phyloP scores from a whole-genome alignment of 2,797 vertebrate genomes.

The Sebastolobus alascanus region DNA sequence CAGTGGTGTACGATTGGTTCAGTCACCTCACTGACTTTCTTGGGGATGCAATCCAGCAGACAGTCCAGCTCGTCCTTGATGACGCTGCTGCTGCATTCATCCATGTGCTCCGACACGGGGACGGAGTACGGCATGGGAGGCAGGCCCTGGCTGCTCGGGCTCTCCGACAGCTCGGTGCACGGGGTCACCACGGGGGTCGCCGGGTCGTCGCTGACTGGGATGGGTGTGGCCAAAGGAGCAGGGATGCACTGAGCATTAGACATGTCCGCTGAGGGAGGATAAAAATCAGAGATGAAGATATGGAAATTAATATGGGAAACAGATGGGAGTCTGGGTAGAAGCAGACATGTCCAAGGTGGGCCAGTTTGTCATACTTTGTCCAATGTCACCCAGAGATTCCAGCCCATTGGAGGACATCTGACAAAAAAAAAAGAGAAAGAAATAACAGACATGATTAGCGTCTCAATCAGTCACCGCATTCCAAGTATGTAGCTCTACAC shows the following conservation, averaged over 20 bases:
- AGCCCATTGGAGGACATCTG: conserved; percentile 92
- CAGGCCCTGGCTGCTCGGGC: conserved; percentile 81
- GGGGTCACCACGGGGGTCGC: conserved; percentile 79
- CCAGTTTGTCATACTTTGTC: conserved; percentile 86
- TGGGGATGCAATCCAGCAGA: conserved; percentile 90
- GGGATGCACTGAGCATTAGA: conserved; percentile 90
- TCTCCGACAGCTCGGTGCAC: conserved; percentile 85
- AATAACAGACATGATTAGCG: conserved; percentile 12
- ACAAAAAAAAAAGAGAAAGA: conserved; percentile 3
- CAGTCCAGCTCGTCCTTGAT: conserved; percentile 92
- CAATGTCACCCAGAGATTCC: conserved; percentile 94
- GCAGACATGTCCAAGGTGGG: background rate
- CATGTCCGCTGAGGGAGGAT: conserved; percentile 70
- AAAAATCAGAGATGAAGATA: background rate
- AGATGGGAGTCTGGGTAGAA: background rate
- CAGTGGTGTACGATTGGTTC: background rate
- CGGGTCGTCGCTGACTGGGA: conserved; percentile 88
- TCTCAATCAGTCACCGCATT: background rate
- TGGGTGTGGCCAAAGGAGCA: conserved; percentile 86
- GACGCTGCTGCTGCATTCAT: conserved; percentile 90
- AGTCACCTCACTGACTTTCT: conserved; percentile 85
- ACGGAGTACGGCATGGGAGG: conserved; percentile 86
- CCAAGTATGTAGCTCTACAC: background rate
- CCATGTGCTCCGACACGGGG: conserved; percentile 92
- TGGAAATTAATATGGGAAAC: background rate